These are phyloP conservation scores for Rhaphigaster nebulosa DNA, from an alignment of 2,888 invertebrate genomes.

Conservation along the genomic window DNA sequence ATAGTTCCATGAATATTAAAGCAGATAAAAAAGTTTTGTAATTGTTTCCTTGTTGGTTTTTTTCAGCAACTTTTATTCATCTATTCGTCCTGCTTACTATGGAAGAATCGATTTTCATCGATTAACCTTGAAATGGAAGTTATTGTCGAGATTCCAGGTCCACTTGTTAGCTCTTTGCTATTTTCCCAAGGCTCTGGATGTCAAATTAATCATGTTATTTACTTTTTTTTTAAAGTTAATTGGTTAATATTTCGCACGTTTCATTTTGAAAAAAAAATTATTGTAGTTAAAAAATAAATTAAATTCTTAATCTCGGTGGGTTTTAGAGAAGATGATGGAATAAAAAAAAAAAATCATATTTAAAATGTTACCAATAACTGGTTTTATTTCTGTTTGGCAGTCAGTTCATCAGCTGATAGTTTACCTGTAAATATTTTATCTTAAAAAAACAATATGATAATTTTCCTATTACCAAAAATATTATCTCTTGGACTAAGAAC, in stretches of 20 bases:
- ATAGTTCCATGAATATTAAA: slow-evolving; percentile 14
- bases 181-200: too few species aligned
- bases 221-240: too few species aligned
- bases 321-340: too few species aligned
- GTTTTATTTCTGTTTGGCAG: too few species aligned
- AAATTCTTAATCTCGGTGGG: too few species aligned
- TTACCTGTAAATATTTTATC: not conserved
- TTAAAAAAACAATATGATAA: not conserved
- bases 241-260: too few species aligned
- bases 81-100: not conserved
- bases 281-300: too few species aligned
- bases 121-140: slow-evolving; percentile 12
- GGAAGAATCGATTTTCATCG: not conserved
- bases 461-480: not conserved
- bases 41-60: not conserved
- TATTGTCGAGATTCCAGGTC: not conserved
- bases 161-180: not conserved
- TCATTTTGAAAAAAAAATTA: too few species aligned
- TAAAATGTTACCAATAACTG: too few species aligned
- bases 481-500: not conserved
- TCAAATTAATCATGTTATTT: too few species aligned
- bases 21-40: not conserved
- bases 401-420: not conserved
- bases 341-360: too few species aligned
- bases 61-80: not conserved